phyloP scores from a whole-genome alignment of 2,888 invertebrate species.

The Acleris holmiana region DNA sequence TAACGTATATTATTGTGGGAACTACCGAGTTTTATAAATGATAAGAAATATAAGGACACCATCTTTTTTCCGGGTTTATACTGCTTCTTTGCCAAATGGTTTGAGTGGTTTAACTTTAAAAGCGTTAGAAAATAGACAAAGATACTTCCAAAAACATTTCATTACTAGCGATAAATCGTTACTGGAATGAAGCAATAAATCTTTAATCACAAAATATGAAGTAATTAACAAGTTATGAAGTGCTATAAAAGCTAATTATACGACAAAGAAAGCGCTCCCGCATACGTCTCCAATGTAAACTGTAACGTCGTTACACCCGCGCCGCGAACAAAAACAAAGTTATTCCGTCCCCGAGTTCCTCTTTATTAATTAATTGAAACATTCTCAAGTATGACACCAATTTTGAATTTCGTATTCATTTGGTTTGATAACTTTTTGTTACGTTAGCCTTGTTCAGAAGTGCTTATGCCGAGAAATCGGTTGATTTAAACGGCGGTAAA shows the following conservation, averaged over 20 bases:
- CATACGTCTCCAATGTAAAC: constrained; percentile 9
- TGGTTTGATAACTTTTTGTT: constrained; percentile 27
- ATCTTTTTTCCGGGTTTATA: no score
- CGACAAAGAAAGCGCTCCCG: constrained; percentile 25
- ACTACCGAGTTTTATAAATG: no score
- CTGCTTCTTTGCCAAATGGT: no score
- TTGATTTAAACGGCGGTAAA: background rate
- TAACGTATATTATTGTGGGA: no score
- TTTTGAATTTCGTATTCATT: constrained; percentile 52
- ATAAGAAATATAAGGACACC: no score
- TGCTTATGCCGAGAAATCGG: background rate
- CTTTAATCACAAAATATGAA: background rate
- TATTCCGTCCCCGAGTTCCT: constrained; percentile 16
- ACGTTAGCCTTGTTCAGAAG: constrained; percentile 16
- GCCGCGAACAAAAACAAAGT: constrained; percentile 24
- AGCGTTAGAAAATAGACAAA: no score
- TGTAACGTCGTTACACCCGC: constrained; percentile 23
- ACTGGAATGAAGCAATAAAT: no score
- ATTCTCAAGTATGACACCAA: constrained; percentile 44
- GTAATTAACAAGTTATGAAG: constrained; percentile 2
- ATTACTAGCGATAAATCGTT: no score
- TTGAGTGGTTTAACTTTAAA: no score
- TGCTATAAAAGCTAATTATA: constrained; percentile 19
- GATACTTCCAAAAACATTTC: no score
- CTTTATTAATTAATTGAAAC: constrained; percentile 34